Conservation (phyloP, 2,797 vertebrate genomes). For the Sebastes oblongus region DNA sequence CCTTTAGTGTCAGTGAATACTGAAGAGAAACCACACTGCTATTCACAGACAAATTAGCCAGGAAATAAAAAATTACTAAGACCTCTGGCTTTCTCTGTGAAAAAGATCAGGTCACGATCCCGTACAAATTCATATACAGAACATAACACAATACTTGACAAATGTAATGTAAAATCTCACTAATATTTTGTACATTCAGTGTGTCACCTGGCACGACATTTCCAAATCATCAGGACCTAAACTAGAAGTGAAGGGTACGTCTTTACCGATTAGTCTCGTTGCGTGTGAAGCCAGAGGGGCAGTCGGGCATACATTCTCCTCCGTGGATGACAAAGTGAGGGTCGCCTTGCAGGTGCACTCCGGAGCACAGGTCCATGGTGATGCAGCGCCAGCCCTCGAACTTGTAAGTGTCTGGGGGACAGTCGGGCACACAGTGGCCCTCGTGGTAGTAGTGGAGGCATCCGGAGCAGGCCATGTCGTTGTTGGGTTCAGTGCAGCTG, state of each 20-base stretch:
- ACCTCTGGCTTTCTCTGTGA: background rate
- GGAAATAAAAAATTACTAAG: background rate
- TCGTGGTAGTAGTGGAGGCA: slow-evolving; percentile 93
- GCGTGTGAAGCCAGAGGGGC: slow-evolving; percentile 93
- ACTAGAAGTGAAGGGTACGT: slow-evolving; percentile 20
- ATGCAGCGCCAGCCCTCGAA: slow-evolving; percentile 99
- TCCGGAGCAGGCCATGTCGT: slow-evolving; percentile 89
- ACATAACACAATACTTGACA: background rate
- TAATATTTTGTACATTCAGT: background rate
- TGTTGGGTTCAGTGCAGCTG: slow-evolving; percentile 87
- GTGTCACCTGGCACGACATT: slow-evolving; percentile 5
- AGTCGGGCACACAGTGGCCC: slow-evolving; percentile 88
- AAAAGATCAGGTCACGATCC: background rate
- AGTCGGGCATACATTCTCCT: slow-evolving; percentile 93
- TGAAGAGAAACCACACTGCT: slow-evolving; percentile 6
- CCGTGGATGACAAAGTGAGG: slow-evolving; percentile 92
- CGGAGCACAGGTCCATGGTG: slow-evolving; percentile 89
- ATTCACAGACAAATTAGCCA: background rate
- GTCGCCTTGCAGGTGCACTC: slow-evolving; percentile 84
- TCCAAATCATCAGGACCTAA: slow-evolving; percentile 3
- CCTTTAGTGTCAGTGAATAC: slow-evolving; percentile 29
- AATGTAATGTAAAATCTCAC: background rate
- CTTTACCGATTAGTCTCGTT: slow-evolving; percentile 90
- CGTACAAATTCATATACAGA: background rate
- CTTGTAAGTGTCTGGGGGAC: slow-evolving; percentile 91